Base-by-base conservation (phyloP, 1,140 invertebrate genomes). In the Caerostris extrusa region DNA sequence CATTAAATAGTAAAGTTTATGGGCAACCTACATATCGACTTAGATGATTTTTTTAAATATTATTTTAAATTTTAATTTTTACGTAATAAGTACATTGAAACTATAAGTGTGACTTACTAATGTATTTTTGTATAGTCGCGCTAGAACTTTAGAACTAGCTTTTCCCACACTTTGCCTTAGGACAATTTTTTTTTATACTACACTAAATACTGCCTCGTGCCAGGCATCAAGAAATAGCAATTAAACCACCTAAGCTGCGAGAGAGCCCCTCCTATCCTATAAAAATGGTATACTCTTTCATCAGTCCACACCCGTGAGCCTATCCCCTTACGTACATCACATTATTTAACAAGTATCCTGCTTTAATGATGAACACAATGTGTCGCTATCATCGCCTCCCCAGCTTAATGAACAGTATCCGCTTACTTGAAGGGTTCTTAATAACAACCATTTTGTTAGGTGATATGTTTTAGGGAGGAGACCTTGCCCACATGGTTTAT, bases 341-440 rank as follows among this genome's bases (percentile, higher is more conserved):
- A 69, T 89, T 89, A 89, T 64, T 71, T 89, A 89, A 89, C 61
- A 61, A 60, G 71, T 53, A 12, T n/a, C 17, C 53, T 10, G 7
- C 53, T 71, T 83, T 87, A 87, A 93, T 93, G 55, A 87, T 77
- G 64, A 64, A 10, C 60, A 3, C 60, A 91, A 93, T 71, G 60
- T 87, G 91, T 85, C 91, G 60, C 19, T 71, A 58, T 87, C 91
- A 86, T 19, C 90, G 67, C 91, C 19, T 90, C 6, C 69, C 58
- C 19, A 2, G n/a, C 14, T 77, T 71, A 87, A 93, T 93, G 58
- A 77, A 87, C 82, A 10, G 91, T 93, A 93, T 93, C 91, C 83
- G 64, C 1, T 93, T 93, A 71, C 91, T 3, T 87, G 12, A 14
- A 83, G 19, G 60, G 19, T 60, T 92, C 82, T 85, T 81, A 92